Base-by-base conservation (phyloP, 64 coral and sea anemone genomes). In the Astreopora myriophthalma region DNA sequence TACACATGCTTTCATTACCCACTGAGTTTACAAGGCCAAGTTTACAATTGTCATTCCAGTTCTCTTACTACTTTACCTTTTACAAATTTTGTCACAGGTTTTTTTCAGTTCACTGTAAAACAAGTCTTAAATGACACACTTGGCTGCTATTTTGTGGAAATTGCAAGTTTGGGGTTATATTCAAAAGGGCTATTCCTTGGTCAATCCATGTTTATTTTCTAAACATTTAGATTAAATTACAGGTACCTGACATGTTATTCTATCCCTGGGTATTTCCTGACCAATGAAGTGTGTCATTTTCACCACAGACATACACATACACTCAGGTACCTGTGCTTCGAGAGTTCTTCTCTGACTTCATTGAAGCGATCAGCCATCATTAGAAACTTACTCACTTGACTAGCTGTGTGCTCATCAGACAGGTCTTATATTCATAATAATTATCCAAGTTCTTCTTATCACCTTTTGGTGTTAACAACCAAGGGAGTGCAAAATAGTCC, bases 191-290 rank as follows among this genome's bases (percentile, higher is more conserved):
- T 4, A 14, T 19, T 37, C 3, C 79, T 30, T 25, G 20, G 14
- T 19, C 7, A 12, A 36, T 7, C 52, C 44, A 38, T 64, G 22
- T 83, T 83, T 83, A 34, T 83, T 83, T 63, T 64, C 32, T 39
- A 19, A 60, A 33, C n/a, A 17, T 24, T 64, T 65, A 64, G 79
- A 83, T 83, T 36, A 30, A 24, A 22, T 83, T 83, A 34, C 79
- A 19, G 79, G 79, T 83, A 83, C 79, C 79, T 26, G 55, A 24
- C 8, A 34, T 20, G 17, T 37, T 24, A 10, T 64, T n/a, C 28
- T 20, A 63, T 39, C 22, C 28, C 55, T 19, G 55, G 32, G 22
- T 36, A n/a, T 35, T 57, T 83, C 32, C 22, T n/a, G 7, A 33
- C 0, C 58, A 38, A 20, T 83, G 25, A 34, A 23, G 52, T 27